Evolutionary conservation across 1,140 invertebrate genomes (phyloP), one percentile per base, ranked within the genome.

Genomic region (Microplitis mediator): DNA sequence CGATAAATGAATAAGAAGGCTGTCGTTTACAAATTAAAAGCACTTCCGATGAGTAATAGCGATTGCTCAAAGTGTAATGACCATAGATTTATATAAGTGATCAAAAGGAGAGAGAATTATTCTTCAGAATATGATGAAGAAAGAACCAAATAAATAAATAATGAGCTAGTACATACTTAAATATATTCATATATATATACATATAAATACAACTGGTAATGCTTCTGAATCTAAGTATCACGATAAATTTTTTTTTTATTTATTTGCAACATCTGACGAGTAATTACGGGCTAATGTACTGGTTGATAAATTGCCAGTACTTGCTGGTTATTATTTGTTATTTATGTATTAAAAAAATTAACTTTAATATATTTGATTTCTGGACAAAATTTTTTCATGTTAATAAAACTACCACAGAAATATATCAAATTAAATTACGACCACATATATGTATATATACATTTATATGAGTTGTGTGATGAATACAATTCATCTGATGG

Each of bases 11-110:
- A 73, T 74, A 71, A 72, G 66, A 74, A 78, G 76, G 72, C 79
- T 74, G 77, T 77, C 75, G 69, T 79, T 79, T 79, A 82, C 76
- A 81, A 81, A 81, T 81, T 81, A 82, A 82, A 81, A 76, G 73
- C 74, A 75, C 74, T 82, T 75, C 36, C 71, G 70, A 75, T 81
- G 78, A 81, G 71, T 78, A 78, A 82, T 81, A 35, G 71, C 65
- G 50, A 67, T 65, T 67, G 51, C 65, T 51, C 54, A 16, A 34
- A 35, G 67, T 60, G 67, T 69, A 69, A 69, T 45, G 67, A 69
- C 56, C 65, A 56, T 67, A 54, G 34, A 51, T 36, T 51, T 39
- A 50, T 64, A 35, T 64, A 13, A 62, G 8, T 34, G 32, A 62
- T 13, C 32, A 31, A 16, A 58, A 58, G 56, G 23, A 9, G 14